phyloP scores from a whole-genome alignment of 2,888 invertebrate species.

The Drosophila melanosoma region DNA sequence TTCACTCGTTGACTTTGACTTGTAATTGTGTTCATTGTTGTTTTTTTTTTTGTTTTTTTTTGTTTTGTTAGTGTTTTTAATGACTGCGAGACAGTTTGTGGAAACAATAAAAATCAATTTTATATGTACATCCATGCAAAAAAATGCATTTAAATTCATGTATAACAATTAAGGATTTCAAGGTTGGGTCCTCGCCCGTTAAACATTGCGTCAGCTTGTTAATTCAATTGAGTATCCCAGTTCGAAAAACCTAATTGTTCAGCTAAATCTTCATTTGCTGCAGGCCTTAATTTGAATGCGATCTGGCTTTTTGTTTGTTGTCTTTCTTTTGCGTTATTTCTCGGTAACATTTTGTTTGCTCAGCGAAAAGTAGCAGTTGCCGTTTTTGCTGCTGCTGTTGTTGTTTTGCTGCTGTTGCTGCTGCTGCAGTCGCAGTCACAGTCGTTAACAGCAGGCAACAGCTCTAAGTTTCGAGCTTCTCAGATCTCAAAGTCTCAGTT shows the following conservation, averaged over 20 bases:
- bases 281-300: slow-evolving; percentile 9
- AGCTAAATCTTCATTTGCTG: slow-evolving; percentile 20
- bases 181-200: slow-evolving; percentile 65
- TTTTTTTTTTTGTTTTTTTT: slow-evolving; percentile 26
- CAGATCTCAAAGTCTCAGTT: slow-evolving; percentile 59
- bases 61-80: slow-evolving; percentile 24
- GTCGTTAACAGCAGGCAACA: slow-evolving; percentile 42
- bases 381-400: slow-evolving; percentile 6
- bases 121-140: not conserved
- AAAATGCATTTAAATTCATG: slow-evolving; percentile 6
- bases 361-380: slow-evolving; percentile 67
- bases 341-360: slow-evolving; percentile 60
- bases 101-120: slow-evolving; percentile 68
- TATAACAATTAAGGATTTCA: slow-evolving; percentile 73
- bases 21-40: slow-evolving; percentile 68
- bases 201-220: slow-evolving; percentile 43
- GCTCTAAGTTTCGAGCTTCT: slow-evolving; percentile 56
- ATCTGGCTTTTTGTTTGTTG: slow-evolving; percentile 1
- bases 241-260: slow-evolving; percentile 7
- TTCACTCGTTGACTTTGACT: slow-evolving; percentile 72
- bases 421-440: slow-evolving; percentile 25
- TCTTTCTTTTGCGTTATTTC: slow-evolving; percentile 18
- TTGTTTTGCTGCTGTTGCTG: slow-evolving; percentile 20
- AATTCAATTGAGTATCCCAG: slow-evolving; percentile 10
- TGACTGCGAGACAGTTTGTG: slow-evolving; percentile 38